Conservation (phyloP, 2,888 invertebrate genomes). For the Campopleginae sp. region DNA sequence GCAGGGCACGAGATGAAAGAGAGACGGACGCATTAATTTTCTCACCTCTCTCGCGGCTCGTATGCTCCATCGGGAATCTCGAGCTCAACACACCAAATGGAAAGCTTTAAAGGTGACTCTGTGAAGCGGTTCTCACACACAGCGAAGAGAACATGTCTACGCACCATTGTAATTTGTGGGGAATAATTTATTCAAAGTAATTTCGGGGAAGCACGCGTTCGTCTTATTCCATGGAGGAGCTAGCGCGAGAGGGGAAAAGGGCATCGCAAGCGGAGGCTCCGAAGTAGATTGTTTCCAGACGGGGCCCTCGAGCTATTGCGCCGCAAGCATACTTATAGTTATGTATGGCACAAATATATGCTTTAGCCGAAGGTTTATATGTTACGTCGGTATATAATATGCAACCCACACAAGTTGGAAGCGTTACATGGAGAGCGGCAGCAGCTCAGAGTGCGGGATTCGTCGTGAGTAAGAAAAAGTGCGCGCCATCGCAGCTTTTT, state of each 20-base stretch:
- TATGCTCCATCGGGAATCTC: slow-evolving; percentile 29
- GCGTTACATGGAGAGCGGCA: background rate
- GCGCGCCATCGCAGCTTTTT: slow-evolving; percentile 43
- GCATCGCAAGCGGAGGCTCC: slow-evolving; percentile 49
- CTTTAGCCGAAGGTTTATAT: slow-evolving; percentile 23
- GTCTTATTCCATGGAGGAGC: slow-evolving; percentile 56
- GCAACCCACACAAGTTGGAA: slow-evolving; percentile 9
- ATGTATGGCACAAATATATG: slow-evolving; percentile 56
- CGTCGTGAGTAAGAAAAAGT: slow-evolving; percentile 57
- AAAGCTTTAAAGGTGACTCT: slow-evolving; percentile 63
- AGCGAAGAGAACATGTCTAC: slow-evolving; percentile 55
- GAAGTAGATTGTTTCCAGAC: slow-evolving; percentile 71
- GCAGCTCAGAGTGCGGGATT: slow-evolving; percentile 55
- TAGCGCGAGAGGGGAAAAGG: slow-evolving; percentile 44
- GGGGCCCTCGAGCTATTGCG: slow-evolving; percentile 52
- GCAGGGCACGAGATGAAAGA: slow-evolving; percentile 41
- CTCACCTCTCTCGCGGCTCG: slow-evolving; percentile 55
- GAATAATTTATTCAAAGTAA: slow-evolving; percentile 69
- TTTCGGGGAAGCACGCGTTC: slow-evolving; percentile 67
- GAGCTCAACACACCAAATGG: slow-evolving; percentile 47
- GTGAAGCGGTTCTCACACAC: slow-evolving; percentile 21
- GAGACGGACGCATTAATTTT: slow-evolving; percentile 68
- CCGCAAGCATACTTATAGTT: slow-evolving; percentile 42
- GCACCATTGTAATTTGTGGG: slow-evolving; percentile 67
- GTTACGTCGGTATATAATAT: slow-evolving; percentile 24